These are phyloP conservation scores for Procavia capensis DNA, from an alignment of 2,113 vertebrate species.

Conservation along the genomic window DNA sequence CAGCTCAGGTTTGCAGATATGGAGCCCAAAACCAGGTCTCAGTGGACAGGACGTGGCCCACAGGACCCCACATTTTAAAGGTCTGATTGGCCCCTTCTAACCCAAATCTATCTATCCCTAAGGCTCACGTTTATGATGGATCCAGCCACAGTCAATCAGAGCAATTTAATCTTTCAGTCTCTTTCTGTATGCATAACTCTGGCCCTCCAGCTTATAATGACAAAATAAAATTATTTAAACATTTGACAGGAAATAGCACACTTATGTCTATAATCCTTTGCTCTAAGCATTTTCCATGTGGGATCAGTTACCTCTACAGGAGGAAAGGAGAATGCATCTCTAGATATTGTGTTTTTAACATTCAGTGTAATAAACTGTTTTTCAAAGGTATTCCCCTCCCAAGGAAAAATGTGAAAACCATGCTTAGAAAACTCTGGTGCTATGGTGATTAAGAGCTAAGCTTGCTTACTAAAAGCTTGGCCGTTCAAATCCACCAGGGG, in stretches of 20 bases:
- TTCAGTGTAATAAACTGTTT: not conserved
- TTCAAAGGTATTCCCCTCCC: not conserved
- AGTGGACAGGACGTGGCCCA: not conserved
- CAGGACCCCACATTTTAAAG: not conserved
- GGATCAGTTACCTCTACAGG: not conserved
- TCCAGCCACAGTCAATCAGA: not conserved
- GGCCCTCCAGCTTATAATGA: not conserved
- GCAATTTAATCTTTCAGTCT: conserved; percentile 6
- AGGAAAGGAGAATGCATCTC: not conserved
- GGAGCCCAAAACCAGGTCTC: not conserved
- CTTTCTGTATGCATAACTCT: not conserved
- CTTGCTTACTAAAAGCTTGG: too few species aligned
- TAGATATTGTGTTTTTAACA: not conserved
- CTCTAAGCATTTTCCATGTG: not conserved
- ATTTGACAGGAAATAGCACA: not conserved
- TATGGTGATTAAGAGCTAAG: too few species aligned
- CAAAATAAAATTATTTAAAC: not conserved
- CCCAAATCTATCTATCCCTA: not conserved
- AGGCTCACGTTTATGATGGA: not conserved
- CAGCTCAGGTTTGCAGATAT: not conserved
- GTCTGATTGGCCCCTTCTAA: not conserved
- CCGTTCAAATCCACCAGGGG: too few species aligned
- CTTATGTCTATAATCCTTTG: not conserved
- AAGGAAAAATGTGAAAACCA: not conserved
- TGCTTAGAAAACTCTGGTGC: too few species aligned